Base-by-base conservation (phyloP, 2,113 vertebrate species). In the Coturnix japonica region DNA sequence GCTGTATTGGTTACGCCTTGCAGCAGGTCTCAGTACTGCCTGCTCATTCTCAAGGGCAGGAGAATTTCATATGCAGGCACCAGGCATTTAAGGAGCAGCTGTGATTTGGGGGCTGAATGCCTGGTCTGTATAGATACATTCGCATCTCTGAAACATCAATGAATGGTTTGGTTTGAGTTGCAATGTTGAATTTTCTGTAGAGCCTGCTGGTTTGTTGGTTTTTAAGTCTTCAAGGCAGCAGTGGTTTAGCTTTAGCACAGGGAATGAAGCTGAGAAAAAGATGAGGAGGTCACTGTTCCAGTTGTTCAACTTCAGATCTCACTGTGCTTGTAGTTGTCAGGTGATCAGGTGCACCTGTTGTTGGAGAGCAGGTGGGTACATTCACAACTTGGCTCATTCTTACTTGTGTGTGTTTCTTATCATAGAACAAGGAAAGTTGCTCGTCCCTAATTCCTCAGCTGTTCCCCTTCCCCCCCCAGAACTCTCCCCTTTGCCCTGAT, bases 271-370 rank as follows among this genome's bases (percentile, higher is more conserved):
- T 18, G 16, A 57, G 43, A 18, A 81, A 41, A 54, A 56, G 31
- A 15, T 17, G 41, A 30, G 49, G 61, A 71, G 47, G 47, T 49
- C 7, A 37, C 57, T 57, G 35, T 31, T 33, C 10, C 14, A 8
- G 21, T 3, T 13, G 22, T 43, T 6, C 65, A 22, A n/a, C 31
- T n/a, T 21, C 1, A 60, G 28, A 7, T 1, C 2, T n/a, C 67
- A 23, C 41, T 63, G 51, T 25, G 26, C 8, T 53, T 22, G 26
- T 0, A 3, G 26, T 47, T 53, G 19, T 18, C 37, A 67, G 56
- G 31, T 71, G 19, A 18, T 49, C n/a, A 16, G 26, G 26, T 11
- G 5, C 14, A 9, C 4, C 26, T 31, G 26, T 26, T 71, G 46
- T 21, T 31, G 28, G 23, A 23, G 25, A 23, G 51, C 18, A 49